These are phyloP conservation scores for Astropecten irregularis DNA, from an alignment of 53 echinoderm and acorn worm species.

Conservation along the genomic window DNA sequence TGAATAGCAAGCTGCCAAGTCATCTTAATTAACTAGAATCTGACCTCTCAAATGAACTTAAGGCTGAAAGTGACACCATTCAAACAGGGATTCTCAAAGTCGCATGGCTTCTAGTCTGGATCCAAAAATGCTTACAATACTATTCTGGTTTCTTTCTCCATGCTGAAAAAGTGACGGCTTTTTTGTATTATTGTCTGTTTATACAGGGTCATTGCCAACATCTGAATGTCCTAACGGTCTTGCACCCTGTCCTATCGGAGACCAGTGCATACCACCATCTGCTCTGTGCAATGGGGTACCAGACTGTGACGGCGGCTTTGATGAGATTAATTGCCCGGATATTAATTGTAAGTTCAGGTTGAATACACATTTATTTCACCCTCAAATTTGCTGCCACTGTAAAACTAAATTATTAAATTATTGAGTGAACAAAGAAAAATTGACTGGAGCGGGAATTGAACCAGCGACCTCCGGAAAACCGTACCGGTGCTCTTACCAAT, in stretches of 20 bases:
- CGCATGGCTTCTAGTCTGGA: neutral
- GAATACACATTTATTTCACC: neutral
- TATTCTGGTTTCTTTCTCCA: no score
- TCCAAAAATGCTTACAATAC: neutral
- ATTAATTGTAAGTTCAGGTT: neutral
- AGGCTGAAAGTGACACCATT: no score
- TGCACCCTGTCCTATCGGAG: neutral
- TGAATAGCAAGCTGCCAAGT: neutral
- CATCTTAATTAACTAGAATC: neutral
- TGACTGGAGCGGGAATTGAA: no score
- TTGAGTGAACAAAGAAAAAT: no score
- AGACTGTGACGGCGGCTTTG: conserved; percentile 5
- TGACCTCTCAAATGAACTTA: no score
- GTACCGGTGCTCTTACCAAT: no score
- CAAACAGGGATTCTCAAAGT: neutral
- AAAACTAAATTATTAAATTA: neutral
- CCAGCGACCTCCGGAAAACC: no score
- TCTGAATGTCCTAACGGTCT: neutral
- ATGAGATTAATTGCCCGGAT: conserved; percentile 15
- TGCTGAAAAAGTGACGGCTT: no score
- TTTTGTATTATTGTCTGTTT: no score
- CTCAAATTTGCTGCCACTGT: neutral
- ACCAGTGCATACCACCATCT: neutral
- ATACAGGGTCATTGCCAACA: neutral
- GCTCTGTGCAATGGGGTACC: conserved; percentile 1